Conservation (phyloP, 2,888 invertebrate species). For the Drosophila rellima region DNA sequence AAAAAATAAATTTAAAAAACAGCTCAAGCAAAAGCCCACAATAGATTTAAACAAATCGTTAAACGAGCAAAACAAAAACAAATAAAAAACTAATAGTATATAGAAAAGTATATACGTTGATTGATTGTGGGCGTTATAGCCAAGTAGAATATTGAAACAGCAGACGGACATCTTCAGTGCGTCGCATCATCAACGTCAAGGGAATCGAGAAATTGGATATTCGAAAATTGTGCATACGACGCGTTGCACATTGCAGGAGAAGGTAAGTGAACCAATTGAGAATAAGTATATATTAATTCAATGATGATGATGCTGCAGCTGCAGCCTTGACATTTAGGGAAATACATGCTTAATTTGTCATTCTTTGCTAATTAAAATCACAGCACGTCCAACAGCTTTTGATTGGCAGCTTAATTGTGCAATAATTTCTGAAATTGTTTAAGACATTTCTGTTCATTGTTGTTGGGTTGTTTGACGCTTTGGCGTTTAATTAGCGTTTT, state of each 20-base stretch:
- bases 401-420: constrained; percentile 76
- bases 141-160: constrained; percentile 40
- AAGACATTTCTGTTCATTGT: constrained; percentile 37
- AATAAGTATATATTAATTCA: constrained; percentile 6
- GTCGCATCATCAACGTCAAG: constrained; percentile 20
- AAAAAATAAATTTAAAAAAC: constrained; percentile 34
- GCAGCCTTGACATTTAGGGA: constrained; percentile 72
- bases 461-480: constrained; percentile 25
- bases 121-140: constrained; percentile 71
- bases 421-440: constrained; percentile 56
- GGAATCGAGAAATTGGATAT: constrained; percentile 33
- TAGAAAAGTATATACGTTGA: constrained; percentile 28
- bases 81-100: constrained; percentile 28
- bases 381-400: constrained; percentile 58
- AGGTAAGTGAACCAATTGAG: constrained; percentile 47
- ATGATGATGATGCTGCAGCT: constrained; percentile 9
- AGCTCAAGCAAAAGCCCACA: constrained; percentile 42
- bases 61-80: constrained; percentile 23
- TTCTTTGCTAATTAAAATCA: constrained; percentile 70
- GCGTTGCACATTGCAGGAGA: constrained; percentile 42
- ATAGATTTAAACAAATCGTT: constrained; percentile 42
- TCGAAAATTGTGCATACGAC: constrained; percentile 53
- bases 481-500: constrained; percentile 72
- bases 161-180: constrained; percentile 21
- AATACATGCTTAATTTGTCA: constrained; percentile 58